These are phyloP conservation scores for Drosophila miranda DNA, from an alignment of 1,140 invertebrate species.

Conservation along the genomic window DNA sequence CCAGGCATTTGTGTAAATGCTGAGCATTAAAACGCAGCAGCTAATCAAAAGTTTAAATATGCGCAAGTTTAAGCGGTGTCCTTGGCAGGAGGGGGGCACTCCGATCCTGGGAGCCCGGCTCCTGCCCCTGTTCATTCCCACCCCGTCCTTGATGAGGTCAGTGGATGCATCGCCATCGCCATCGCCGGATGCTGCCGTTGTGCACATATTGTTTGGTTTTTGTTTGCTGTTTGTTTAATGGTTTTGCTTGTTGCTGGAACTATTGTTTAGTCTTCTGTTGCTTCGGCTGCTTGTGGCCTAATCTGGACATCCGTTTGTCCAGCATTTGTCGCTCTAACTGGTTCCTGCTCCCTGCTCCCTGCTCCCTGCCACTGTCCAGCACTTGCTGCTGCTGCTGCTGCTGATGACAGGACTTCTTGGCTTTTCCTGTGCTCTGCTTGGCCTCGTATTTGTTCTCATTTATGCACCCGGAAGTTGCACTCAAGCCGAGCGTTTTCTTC, in stretches of 20 bases:
- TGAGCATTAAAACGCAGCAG: slow-evolving; percentile 65
- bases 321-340: slow-evolving; percentile 68
- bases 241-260: slow-evolving; percentile 41
- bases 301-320: slow-evolving; percentile 74
- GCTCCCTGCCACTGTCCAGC: no score
- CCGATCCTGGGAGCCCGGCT: slow-evolving; percentile 8
- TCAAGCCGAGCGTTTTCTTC: slow-evolving; percentile 58
- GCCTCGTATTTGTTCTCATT: slow-evolving; percentile 72
- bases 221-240: slow-evolving; percentile 51
- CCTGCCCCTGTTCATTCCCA: background rate
- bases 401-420: slow-evolving; percentile 52
- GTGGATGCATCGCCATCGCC: slow-evolving; percentile 53
- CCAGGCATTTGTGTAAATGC: slow-evolving; percentile 75
- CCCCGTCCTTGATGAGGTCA: slow-evolving; percentile 57
- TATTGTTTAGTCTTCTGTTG: slow-evolving; percentile 66
- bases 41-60: slow-evolving; percentile 81
- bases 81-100: slow-evolving; percentile 46
- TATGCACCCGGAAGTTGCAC: slow-evolving; percentile 76
- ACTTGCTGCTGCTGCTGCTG: slow-evolving; percentile 18
- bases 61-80: slow-evolving; percentile 71
- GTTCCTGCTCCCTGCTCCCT: slow-evolving; percentile 1
- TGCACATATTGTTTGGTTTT: slow-evolving; percentile 65
- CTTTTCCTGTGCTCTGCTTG: slow-evolving; percentile 36
- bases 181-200: slow-evolving; percentile 43
- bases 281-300: slow-evolving; percentile 44